Conservation (phyloP, 1,140 invertebrate species). For the Adelges cooleyi region DNA sequence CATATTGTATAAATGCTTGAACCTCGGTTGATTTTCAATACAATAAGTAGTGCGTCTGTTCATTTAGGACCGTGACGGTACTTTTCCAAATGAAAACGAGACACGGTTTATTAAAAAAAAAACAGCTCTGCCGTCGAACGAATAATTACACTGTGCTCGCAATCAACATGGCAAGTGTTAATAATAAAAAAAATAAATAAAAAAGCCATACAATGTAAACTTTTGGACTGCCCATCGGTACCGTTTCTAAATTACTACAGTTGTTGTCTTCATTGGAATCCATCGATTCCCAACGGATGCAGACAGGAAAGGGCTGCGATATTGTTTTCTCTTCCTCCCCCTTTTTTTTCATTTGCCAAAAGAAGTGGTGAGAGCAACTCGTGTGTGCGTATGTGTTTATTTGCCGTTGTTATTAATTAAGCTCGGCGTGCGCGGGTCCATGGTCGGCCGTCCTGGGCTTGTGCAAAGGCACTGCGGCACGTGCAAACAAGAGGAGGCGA, state of each 20-base stretch:
- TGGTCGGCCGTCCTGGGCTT: neutral
- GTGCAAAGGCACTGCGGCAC: neutral
- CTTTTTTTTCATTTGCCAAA: neutral
- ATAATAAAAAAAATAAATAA: neutral
- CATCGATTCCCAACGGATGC: neutral
- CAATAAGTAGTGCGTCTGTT: too few species aligned
- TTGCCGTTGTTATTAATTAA: constrained; percentile 18
- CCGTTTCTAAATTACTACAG: neutral
- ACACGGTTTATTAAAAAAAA: constrained; percentile 7
- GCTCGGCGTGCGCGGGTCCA: neutral
- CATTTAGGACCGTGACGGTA: too few species aligned
- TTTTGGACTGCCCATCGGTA: neutral
- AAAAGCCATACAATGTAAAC: neutral
- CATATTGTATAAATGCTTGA: too few species aligned
- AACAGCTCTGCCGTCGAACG: neutral
- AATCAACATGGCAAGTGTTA: neutral
- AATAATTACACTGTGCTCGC: neutral
- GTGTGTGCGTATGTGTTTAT: neutral
- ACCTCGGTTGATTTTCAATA: too few species aligned
- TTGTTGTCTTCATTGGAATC: constrained; percentile 12
- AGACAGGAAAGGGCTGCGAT: neutral
- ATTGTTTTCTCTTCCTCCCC: constrained; percentile 8
- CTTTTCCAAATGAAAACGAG: too few species aligned
- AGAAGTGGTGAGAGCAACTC: neutral
- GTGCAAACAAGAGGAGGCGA: neutral